A percentile compares a stretch with the other conserved stretches of the same genome.
phyloP scores from a whole-genome alignment of 2,113 vertebrate genomes.

The Phalacrocorax aristotelis region DNA sequence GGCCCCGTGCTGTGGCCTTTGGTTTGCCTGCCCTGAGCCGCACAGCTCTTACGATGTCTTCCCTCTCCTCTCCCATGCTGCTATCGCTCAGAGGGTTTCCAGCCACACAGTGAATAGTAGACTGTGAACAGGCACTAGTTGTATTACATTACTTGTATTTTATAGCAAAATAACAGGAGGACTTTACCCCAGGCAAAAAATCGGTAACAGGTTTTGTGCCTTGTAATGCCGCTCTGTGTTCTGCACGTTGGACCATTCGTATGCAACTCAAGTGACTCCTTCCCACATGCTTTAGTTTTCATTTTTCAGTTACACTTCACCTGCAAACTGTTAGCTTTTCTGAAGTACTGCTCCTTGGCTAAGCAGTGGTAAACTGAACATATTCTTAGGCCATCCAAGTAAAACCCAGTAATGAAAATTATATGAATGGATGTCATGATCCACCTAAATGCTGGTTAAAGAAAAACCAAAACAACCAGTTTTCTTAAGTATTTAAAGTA shows the following conservation, averaged over 20 bases:
- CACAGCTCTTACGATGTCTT: rapidly evolving
- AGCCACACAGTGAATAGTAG: background rate
- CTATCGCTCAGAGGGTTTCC: background rate
- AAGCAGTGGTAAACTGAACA: background rate
- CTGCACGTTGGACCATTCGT: background rate
- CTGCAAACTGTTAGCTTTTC: background rate
- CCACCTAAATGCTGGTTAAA: background rate
- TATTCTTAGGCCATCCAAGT: background rate
- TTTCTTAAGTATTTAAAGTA: background rate
- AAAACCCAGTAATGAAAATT: background rate
- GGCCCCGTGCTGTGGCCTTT: background rate
- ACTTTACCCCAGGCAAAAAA: background rate
- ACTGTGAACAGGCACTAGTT: background rate
- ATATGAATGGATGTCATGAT: background rate
- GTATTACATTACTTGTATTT: background rate
- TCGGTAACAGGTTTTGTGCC: background rate
- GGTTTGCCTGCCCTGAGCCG: background rate
- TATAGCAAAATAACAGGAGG: background rate
- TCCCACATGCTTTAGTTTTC: background rate
- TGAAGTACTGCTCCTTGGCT: background rate
- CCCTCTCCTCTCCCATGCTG: background rate
- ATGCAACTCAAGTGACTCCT: background rate
- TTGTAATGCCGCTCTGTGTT: background rate
- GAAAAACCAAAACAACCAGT: background rate
- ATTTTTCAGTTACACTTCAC: background rate